These are phyloP conservation scores for Pristionchus entomophagus DNA, from an alignment of 2,888 invertebrate species.

Conservation along the genomic window DNA sequence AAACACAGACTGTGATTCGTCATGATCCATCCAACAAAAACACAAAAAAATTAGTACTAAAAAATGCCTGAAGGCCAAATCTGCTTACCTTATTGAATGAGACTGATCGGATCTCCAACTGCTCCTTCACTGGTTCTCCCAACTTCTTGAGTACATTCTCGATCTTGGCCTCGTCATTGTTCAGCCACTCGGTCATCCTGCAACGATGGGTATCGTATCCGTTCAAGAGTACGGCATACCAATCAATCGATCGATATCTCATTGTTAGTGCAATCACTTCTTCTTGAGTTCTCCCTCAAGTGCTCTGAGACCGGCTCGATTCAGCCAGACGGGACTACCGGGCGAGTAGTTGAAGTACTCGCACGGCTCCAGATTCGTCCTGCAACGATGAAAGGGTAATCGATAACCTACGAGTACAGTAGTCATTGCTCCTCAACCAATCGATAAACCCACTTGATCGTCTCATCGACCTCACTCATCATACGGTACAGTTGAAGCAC, in stretches of 20 bases:
- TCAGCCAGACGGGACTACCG: conserved; percentile 67
- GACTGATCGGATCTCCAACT: conserved; percentile 55
- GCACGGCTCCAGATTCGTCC: conserved; percentile 70
- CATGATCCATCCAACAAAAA: neutral
- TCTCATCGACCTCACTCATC: conserved; percentile 68
- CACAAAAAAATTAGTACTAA: neutral
- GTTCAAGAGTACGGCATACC: no score
- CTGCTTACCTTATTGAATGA: conserved; percentile 69
- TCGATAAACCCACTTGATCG: conserved; percentile 61
- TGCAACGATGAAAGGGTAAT: conserved; percentile 50
- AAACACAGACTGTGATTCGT: no score
- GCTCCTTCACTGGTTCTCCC: conserved; percentile 61
- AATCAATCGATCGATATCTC: neutral
- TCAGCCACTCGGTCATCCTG: conserved; percentile 69
- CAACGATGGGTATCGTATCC: no score
- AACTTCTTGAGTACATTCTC: conserved; percentile 59
- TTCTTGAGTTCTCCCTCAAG: conserved; percentile 69
- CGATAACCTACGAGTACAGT: neutral
- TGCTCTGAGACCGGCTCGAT: conserved; percentile 63
- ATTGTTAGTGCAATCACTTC: conserved; percentile 49
- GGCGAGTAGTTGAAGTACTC: conserved; percentile 67
- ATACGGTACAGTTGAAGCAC: conserved; percentile 70
- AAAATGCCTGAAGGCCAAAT: neutral
- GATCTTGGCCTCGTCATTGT: conserved; percentile 68
- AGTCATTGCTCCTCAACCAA: neutral